phyloP scores from a whole-genome alignment of 2,888 invertebrate species.

The Dioctria linearis region DNA sequence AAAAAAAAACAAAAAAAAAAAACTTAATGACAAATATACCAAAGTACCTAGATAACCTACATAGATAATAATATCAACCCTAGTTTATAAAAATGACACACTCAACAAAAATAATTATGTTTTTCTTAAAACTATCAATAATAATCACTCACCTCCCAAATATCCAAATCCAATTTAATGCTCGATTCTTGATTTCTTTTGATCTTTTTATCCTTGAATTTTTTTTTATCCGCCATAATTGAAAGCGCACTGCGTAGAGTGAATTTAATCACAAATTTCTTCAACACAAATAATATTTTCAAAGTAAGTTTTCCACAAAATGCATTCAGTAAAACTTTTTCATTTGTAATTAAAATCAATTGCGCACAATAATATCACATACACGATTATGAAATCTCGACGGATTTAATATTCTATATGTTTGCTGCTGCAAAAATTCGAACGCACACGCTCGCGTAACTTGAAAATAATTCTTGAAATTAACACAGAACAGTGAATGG shows the following conservation, averaged over 20 bases:
- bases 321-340: background rate
- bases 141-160: conserved; percentile 67
- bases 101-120: too few relatives aligned
- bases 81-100: too few relatives aligned
- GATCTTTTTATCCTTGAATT: conserved; percentile 63
- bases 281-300: background rate
- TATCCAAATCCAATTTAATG: conserved; percentile 67
- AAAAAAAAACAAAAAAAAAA: background rate
- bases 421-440: too few relatives aligned
- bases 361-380: too few relatives aligned
- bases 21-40: background rate
- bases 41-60: too few relatives aligned
- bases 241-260: background rate
- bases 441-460: background rate
- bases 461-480: background rate
- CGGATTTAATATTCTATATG: too few relatives aligned
- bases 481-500: conserved; percentile 16
- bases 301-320: background rate
- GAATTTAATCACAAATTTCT: background rate
- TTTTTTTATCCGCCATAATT: conserved; percentile 56
- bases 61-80: too few relatives aligned
- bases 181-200: conserved; percentile 67
- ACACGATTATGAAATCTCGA: too few relatives aligned
- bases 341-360: background rate
- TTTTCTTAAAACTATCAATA: conserved; percentile 7